phyloP scores from a whole-genome alignment of 2,888 invertebrate genomes.

The Tineola bisselliella region DNA sequence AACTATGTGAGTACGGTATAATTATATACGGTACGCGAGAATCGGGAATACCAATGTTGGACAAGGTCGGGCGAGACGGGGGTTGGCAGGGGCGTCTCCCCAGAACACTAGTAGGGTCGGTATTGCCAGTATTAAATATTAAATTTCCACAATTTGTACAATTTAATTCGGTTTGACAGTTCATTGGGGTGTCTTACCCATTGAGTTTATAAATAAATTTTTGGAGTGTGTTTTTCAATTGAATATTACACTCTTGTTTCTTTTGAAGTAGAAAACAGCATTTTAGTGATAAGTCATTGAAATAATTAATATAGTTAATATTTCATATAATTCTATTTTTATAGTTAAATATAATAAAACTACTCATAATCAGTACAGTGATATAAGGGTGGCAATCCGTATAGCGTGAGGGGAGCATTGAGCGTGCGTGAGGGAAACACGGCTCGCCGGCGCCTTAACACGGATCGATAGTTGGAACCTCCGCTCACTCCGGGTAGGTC shows the following conservation, averaged over 20 bases:
- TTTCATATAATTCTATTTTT: too few relatives aligned
- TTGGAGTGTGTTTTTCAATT: conserved; percentile 13
- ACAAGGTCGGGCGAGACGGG: conserved; percentile 27
- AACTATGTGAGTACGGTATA: neutral
- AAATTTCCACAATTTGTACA: neutral
- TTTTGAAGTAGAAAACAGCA: conserved; percentile 1
- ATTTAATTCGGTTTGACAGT: conserved; percentile 12
- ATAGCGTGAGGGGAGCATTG: conserved; percentile 31
- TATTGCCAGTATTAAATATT: conserved; percentile 20
- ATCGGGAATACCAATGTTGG: conserved; percentile 25
- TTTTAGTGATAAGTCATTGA: too few relatives aligned
- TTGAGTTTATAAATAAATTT: neutral
- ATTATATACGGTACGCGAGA: conserved; percentile 21
- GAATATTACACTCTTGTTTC: neutral
- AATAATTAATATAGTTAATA: too few relatives aligned
- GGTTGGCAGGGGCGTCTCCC: neutral
- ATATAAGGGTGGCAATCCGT: conserved; percentile 32
- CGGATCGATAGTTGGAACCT: conserved; percentile 52
- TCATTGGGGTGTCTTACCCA: neutral
- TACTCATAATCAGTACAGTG: too few relatives aligned
- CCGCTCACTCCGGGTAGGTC: conserved; percentile 41
- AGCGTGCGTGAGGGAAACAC: conserved; percentile 62
- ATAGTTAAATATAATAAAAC: too few relatives aligned
- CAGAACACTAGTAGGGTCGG: conserved; percentile 20
- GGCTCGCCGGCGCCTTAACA: conserved; percentile 50